phyloP scores from a whole-genome alignment of 2,113 vertebrate genomes.

The human region GRCh38 chr12:76498001-76498500 shows the following conservation, averaged over 20 bases:
- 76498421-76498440: background rate
- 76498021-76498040: background rate
- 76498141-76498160: too few species aligned
- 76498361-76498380: background rate
- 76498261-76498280: background rate
- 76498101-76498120: background rate
- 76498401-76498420: background rate
- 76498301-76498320: background rate
- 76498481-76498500: background rate
- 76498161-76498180: too few species aligned
- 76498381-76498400: background rate
- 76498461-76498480: background rate
- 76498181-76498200: too few species aligned
- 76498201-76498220: too few species aligned
- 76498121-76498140: background rate
- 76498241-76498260: background rate
- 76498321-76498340: background rate
- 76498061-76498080: background rate
- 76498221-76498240: too few species aligned
- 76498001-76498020: background rate
- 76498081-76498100: background rate
- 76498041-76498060: background rate
- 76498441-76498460: background rate
- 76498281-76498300: background rate
- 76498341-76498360: background rate